Percentiles rank a stretch among this genome's conserved stretches.
phyloP scores from a whole-genome alignment of 1,140 invertebrate species.

The Caenorhabditis briggsae region DNA sequence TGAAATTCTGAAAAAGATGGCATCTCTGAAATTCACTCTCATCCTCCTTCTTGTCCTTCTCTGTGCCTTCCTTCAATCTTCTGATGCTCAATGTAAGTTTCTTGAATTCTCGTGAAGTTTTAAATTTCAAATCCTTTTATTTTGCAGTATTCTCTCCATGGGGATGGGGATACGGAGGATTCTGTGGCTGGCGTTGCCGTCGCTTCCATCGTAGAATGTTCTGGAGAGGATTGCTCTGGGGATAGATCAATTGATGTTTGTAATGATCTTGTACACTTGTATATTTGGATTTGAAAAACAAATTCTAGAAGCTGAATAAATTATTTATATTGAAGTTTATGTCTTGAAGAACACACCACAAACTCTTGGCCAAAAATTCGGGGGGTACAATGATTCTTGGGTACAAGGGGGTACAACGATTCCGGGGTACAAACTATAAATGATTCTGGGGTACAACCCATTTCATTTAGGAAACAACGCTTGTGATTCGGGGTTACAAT shows the following conservation, averaged over 20 bases:
- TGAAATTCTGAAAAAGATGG: not conserved
- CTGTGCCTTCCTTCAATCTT: not conserved
- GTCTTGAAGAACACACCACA: too few relatives aligned
- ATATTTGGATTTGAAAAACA: not conserved
- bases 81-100: constrained; percentile 38
- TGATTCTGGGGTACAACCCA: too few relatives aligned
- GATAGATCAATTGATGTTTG: constrained; percentile 18
- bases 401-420: too few relatives aligned
- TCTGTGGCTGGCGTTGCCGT: constrained; percentile 9
- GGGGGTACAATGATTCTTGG: too few relatives aligned
- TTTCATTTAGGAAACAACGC: too few relatives aligned
- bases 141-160: constrained; percentile 6
- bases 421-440: too few relatives aligned
- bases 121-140: not conserved
- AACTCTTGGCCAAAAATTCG: too few relatives aligned
- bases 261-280: constrained; percentile 2
- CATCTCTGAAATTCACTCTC: not conserved
- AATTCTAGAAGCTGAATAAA: too few relatives aligned
- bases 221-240: constrained; percentile 14
- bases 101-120: not conserved
- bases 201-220: constrained; percentile 33
- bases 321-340: too few relatives aligned
- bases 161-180: not conserved
- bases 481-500: too few relatives aligned
- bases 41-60: not conserved